phyloP scores from a whole-genome alignment of 2,888 invertebrate genomes.

The Microctonus aethiopoides region DNA sequence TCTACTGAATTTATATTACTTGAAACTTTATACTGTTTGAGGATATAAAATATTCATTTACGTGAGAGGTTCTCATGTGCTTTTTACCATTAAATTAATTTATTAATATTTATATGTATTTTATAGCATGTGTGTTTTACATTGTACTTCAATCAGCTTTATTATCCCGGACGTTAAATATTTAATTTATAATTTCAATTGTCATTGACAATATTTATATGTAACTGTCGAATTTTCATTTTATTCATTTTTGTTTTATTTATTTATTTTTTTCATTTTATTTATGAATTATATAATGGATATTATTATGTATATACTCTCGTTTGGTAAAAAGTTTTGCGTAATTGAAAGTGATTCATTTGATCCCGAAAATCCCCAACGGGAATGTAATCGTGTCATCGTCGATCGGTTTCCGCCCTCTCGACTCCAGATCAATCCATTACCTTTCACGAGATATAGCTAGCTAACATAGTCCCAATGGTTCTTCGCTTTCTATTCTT shows the following conservation, averaged over 20 bases:
- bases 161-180: neutral
- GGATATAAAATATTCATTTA: neutral
- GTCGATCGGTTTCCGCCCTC: constrained; percentile 46
- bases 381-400: constrained; percentile 38
- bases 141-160: too few relatives aligned
- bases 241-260: neutral
- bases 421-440: constrained; percentile 34
- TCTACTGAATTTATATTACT: neutral
- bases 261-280: too few relatives aligned
- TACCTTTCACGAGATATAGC: constrained; percentile 1
- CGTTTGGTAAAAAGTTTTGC: neutral
- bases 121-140: neutral
- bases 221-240: too few relatives aligned
- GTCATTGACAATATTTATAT: neutral
- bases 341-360: constrained; percentile 55
- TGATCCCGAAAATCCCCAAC: constrained; percentile 36
- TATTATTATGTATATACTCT: neutral
- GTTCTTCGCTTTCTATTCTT: constrained; percentile 11
- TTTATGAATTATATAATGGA: too few relatives aligned
- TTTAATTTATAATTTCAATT: neutral
- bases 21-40: neutral
- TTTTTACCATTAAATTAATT: neutral
- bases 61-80: neutral
- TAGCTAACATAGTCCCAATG: neutral
- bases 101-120: neutral